phyloP scores from a whole-genome alignment of 1,140 invertebrate species.

The Dendrolimus punctatus region DNA sequence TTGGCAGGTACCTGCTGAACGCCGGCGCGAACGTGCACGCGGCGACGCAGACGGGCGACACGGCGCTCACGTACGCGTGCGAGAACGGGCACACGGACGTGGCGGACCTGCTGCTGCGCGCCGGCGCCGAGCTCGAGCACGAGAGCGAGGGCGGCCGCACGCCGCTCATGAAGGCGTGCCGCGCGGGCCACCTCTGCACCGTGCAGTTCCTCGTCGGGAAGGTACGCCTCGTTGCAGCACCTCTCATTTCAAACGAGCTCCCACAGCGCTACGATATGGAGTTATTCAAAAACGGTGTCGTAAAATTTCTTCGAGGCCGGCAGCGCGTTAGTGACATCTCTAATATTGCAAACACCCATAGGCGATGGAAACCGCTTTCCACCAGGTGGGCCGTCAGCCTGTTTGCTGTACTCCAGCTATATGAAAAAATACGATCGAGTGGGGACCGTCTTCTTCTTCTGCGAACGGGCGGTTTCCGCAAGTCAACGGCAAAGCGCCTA shows the following conservation, averaged over 20 bases:
- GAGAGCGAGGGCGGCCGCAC: conserved; percentile 95
- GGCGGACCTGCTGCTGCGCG: conserved; percentile 89
- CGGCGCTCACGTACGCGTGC: conserved; percentile 97
- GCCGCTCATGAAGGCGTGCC: conserved; percentile 98
- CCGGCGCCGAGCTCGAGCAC: conserved; percentile 94
- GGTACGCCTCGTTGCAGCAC: conserved; percentile 30
- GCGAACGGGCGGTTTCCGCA: too few relatives aligned
- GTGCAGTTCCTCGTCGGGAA: conserved; percentile 96
- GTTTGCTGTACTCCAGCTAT: too few relatives aligned
- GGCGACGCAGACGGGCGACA: conserved; percentile 95
- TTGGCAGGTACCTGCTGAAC: conserved; percentile 88
- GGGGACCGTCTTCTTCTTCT: too few relatives aligned
- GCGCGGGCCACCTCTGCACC: conserved; percentile 98
- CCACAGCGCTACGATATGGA: too few relatives aligned
- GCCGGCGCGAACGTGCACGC: conserved; percentile 93
- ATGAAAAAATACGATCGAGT: too few relatives aligned
- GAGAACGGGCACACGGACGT: conserved; percentile 97
- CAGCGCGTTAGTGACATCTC: too few relatives aligned
- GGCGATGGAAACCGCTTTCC: too few relatives aligned
- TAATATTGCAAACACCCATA: too few relatives aligned
- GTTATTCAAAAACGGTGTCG: too few relatives aligned
- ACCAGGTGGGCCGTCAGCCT: too few relatives aligned
- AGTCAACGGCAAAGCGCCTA: too few relatives aligned
- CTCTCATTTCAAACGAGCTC: background rate
- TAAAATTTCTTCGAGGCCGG: too few relatives aligned